phyloP scores from a whole-genome alignment of 2,797 vertebrate genomes.

The Allobates femoralis region DNA sequence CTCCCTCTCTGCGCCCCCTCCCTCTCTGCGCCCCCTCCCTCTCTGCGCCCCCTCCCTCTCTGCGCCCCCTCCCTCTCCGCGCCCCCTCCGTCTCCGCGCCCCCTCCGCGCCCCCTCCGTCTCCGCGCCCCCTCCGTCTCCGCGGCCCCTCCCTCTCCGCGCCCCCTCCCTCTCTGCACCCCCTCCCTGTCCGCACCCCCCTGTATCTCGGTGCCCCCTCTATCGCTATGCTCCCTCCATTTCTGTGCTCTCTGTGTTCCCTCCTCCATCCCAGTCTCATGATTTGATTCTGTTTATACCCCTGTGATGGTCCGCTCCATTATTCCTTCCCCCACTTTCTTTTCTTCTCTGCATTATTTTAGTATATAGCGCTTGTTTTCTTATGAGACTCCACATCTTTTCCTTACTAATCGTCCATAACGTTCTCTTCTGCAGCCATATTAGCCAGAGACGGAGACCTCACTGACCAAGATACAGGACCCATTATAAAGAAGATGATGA shows the following conservation, averaged over 20 bases:
- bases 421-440: slow-evolving; percentile 71
- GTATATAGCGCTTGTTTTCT: neutral
- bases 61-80: neutral
- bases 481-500: slow-evolving; percentile 86
- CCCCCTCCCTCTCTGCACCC: no score
- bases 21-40: neutral
- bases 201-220: no score
- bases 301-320: no score
- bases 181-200: no score
- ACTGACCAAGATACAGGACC: slow-evolving; percentile 82
- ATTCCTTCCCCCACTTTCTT: neutral
- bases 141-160: no score
- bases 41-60: no score
- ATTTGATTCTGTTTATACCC: no score
- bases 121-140: no score
- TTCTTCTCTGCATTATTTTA: no score
- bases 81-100: neutral
- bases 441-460: slow-evolving; percentile 82
- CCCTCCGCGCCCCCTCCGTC: no score
- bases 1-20: no score
- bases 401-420: neutral
- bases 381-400: neutral
- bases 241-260: neutral
- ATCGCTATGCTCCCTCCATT: neutral
- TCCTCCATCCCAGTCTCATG: neutral